These are phyloP conservation scores for Podiceps cristatus DNA, from an alignment of 2,113 vertebrate genomes.

Conservation along the genomic window DNA sequence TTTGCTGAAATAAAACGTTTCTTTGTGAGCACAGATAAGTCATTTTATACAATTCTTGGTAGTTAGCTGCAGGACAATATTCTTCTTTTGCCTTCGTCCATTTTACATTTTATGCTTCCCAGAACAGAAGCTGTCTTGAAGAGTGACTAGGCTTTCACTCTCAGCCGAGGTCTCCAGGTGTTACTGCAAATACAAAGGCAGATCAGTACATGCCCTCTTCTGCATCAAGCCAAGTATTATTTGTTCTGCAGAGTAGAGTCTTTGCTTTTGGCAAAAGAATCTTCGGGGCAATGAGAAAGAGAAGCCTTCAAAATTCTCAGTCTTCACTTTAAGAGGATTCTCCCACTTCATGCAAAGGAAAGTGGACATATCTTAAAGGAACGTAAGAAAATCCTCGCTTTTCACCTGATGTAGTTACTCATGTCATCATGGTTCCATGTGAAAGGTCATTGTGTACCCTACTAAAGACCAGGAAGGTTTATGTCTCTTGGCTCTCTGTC, in stretches of 20 bases:
- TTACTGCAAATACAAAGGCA: neutral
- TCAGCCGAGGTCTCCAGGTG: neutral
- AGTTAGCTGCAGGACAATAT: neutral
- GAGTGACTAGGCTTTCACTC: neutral
- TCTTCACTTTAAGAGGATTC: neutral
- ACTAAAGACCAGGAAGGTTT: neutral
- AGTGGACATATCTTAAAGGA: neutral
- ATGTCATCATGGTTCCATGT: neutral
- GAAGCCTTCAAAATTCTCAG: neutral
- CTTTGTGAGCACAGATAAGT: neutral
- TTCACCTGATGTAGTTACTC: neutral
- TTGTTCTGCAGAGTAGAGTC: neutral
- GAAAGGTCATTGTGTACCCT: neutral
- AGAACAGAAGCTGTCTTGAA: neutral
- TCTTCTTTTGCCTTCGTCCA: neutral
- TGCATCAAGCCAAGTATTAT: neutral
- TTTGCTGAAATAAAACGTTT: neutral
- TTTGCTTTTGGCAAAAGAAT: neutral
- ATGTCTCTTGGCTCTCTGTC: slow-evolving; percentile 17
- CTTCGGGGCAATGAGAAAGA: neutral
- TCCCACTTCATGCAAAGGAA: neutral
- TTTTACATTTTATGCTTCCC: neutral
- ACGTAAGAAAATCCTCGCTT: neutral
- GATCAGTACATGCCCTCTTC: neutral
- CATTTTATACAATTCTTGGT: neutral